Evolutionary conservation across 2,113 vertebrate species (phyloP).

Genomic region (Crotalus tigris): DNA sequence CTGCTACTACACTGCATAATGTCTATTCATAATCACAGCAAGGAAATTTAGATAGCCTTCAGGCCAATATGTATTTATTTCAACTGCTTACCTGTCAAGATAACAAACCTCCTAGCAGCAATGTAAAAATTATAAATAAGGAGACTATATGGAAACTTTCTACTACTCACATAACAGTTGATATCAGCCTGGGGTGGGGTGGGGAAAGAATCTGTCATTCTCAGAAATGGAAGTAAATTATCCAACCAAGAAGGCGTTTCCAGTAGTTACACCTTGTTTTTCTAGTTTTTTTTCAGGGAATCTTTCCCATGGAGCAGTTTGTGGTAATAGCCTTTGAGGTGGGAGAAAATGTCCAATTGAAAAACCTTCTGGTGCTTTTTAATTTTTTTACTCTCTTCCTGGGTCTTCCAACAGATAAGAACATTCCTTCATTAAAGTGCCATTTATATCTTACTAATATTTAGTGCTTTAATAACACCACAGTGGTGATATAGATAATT

Average conservation of each 20-base stretch:
- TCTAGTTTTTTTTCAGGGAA: neutral
- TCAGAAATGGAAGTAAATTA: neutral
- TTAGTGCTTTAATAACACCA: neutral
- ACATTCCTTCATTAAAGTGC: neutral
- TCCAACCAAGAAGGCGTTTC: neutral
- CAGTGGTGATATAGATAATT: neutral
- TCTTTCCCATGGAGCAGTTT: neutral
- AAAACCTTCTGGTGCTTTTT: neutral
- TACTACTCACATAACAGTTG: neutral
- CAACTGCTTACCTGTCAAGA: neutral
- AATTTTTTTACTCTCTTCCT: neutral
- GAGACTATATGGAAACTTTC: neutral
- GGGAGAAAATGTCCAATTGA: neutral
- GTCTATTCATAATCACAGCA: neutral
- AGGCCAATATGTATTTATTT: neutral
- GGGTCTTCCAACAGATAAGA: neutral
- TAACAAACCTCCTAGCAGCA: neutral
- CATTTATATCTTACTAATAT: slow-evolving; percentile 11
- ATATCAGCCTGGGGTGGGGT: neutral
- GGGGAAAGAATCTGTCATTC: neutral
- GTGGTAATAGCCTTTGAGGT: neutral
- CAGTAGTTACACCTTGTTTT: neutral
- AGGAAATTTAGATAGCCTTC: neutral
- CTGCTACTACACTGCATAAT: neutral
- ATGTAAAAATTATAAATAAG: neutral